Conservation (phyloP, 2,888 invertebrate genomes). For the Morpho helenor region DNA sequence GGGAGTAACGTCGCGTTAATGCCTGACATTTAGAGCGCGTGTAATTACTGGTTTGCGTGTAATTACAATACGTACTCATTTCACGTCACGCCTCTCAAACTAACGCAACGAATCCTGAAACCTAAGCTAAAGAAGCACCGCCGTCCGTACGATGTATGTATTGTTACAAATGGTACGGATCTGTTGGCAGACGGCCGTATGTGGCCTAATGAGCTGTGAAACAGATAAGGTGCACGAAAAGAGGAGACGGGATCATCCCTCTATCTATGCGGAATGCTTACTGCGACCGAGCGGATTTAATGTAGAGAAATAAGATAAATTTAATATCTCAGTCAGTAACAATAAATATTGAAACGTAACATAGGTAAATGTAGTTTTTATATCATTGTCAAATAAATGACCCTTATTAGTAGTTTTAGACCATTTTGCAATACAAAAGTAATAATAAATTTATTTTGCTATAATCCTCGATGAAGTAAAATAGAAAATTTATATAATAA, state of each 20-base stretch:
- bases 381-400: too few relatives aligned
- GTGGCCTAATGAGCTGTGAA: slow-evolving; percentile 79
- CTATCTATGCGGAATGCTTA: slow-evolving; percentile 61
- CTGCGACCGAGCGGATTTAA: slow-evolving; percentile 42
- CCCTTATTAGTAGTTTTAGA: too few relatives aligned
- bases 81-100: slow-evolving; percentile 43
- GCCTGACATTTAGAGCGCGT: slow-evolving; percentile 69
- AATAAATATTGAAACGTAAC: not conserved
- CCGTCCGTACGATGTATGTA: slow-evolving; percentile 61
- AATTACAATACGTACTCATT: slow-evolving; percentile 50
- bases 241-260: slow-evolving; percentile 63
- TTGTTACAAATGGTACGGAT: slow-evolving; percentile 74
- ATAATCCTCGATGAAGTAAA: too few relatives aligned
- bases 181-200: slow-evolving; percentile 58
- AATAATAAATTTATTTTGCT: too few relatives aligned
- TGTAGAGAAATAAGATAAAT: slow-evolving; percentile 36
- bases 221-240: slow-evolving; percentile 74
- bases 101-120: slow-evolving; percentile 56
- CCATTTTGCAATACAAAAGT: too few relatives aligned
- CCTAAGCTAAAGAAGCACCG: slow-evolving; percentile 64
- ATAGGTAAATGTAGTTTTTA: too few relatives aligned
- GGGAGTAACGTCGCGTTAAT: slow-evolving; percentile 74
- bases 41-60: slow-evolving; percentile 62
- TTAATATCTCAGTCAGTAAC: slow-evolving; percentile 15
- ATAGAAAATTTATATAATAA: too few relatives aligned